Evolutionary conservation across 2,888 invertebrate genomes (phyloP), one percentile per base, ranked within the genome.

Genomic region (Melanotus villosus): DNA sequence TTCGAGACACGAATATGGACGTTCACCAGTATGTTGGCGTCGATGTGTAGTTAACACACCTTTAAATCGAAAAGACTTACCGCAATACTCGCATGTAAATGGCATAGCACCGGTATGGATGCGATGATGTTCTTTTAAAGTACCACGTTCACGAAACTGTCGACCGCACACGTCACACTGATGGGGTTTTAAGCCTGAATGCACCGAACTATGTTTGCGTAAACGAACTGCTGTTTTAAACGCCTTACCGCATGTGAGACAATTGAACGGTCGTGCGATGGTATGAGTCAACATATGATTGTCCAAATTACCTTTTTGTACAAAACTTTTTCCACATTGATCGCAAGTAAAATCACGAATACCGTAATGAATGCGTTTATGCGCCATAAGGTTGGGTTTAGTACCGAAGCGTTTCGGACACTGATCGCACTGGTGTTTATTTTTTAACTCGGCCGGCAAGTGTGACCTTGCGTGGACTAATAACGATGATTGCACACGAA

Each of bases 101-200:
- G 94, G 93, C 91, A 92, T 92, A 0, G 90, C 90, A 5, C 93
- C 93, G 0, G 93, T 93, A 74, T 93, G 93, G 10, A 92, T 91
- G 26, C 93, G 88, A 78, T 90, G 90, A 79, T 93, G 93, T 12
- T 93, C 91, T 54, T 90, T 89, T 59, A 93, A 83, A 14, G 93
- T 92, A 38, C 92, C 91, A 59, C 91, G 89, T 71, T 93, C 89
- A 7, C 93, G 85, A 77, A 91, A 91, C 56, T 87, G 86, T 72
- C 88, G 83, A 0, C 89, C 89, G 75, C 90, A 90, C 30, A 88
- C 87, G 60, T 88, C 87, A 75, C 90, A 90, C 76, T 88, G 87
- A 78, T 89, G 89, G 0, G 89, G 89, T 78, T 90, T 90, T 1
- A 87, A 84, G 0, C 89, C 89, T 5, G 83, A 83, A 79, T 90